Base-by-base conservation (phyloP, 1,140 invertebrate species). In the Trachymyrmex cornetzi region DNA sequence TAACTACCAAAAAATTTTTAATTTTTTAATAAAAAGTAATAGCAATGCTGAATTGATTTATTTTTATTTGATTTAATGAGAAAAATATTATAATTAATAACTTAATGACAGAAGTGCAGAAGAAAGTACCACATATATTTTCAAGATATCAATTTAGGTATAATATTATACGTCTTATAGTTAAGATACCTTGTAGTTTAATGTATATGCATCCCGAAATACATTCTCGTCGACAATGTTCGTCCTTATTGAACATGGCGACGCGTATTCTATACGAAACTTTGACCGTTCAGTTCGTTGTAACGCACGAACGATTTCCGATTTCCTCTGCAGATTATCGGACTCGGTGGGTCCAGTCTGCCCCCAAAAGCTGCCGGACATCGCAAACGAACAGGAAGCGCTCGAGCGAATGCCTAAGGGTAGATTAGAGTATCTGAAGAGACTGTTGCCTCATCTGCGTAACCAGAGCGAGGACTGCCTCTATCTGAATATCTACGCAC, bases 401-500 rank as follows among this genome's bases (percentile, higher is more conserved):
- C 94, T 98, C 77, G 97, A 97, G 89, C 97, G 96, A 77, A 99
- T 99, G 97, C 98, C 99, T 3, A 97, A 97, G 92, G 98, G 98
- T n/a, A 96, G 98, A 16, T 95, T 99, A 64, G 97, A 99, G 91
- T 98, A 98, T 92, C 96, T 99, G 34, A 97, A 97, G 89, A 96
- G 98, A 90, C 95, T 99, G 74, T 94, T 98, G 87, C 98, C 98
- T 7, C 97, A 97, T 94, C 95, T 99, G 77, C 97, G 97, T 91
- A 98, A 99, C 93, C 98, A 99, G 94, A 98, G 97, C 91, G 99
- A 99, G 96, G 99, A 99, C 95, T 99, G 99, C 93, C 96, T 99
- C 34, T 99, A 99, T 94, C 96, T 99, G 92, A 99, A 99, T 94
- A 98, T 99, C 90, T 99, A 99, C 94, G 97, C 98, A 14, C 99